These are phyloP conservation scores for Hirtodrosophila trivittata DNA, from an alignment of 2,888 invertebrate species.

Conservation along the genomic window DNA sequence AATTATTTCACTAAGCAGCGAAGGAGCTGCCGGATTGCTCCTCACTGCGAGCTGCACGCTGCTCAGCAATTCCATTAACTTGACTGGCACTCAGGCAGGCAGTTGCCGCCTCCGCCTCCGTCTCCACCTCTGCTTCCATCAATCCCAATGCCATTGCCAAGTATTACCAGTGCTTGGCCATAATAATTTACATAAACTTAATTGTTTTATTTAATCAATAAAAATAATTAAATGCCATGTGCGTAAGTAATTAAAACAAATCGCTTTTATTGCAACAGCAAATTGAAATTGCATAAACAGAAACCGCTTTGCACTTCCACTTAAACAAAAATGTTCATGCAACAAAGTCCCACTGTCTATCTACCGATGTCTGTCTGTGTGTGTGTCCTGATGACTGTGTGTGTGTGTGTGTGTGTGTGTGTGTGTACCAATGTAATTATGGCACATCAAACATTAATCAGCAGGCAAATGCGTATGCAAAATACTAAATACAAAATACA, in stretches of 20 bases:
- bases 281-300: conserved; percentile 77
- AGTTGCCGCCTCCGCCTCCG: conserved; percentile 3
- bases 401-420: conserved; percentile 11
- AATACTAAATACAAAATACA: conserved; percentile 18
- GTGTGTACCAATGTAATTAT: conserved; percentile 66
- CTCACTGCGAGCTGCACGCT: conserved; percentile 45
- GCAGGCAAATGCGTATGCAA: conserved; percentile 58
- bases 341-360: conserved; percentile 36
- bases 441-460: conserved; percentile 76
- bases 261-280: conserved; percentile 72
- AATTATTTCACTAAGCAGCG: conserved; percentile 65
- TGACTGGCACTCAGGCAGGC: conserved; percentile 49
- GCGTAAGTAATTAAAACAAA: conserved; percentile 79
- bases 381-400: conserved; percentile 1
- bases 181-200: conserved; percentile 78
- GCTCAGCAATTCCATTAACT: conserved; percentile 77
- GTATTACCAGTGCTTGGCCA: conserved; percentile 33
- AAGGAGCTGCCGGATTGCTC: conserved; percentile 9
- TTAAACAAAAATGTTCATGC: conserved; percentile 59
- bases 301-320: conserved; percentile 27
- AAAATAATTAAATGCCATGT: conserved; percentile 80
- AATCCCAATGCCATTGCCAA: conserved; percentile 44
- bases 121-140: conserved; percentile 3
- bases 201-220: conserved; percentile 81
- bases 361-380: neutral